Percentiles rank a stretch among this genome's conserved stretches.
These are phyloP conservation scores for Andricus quercusramuli DNA, from an alignment of 2,888 invertebrate species.

Conservation along the genomic window DNA sequence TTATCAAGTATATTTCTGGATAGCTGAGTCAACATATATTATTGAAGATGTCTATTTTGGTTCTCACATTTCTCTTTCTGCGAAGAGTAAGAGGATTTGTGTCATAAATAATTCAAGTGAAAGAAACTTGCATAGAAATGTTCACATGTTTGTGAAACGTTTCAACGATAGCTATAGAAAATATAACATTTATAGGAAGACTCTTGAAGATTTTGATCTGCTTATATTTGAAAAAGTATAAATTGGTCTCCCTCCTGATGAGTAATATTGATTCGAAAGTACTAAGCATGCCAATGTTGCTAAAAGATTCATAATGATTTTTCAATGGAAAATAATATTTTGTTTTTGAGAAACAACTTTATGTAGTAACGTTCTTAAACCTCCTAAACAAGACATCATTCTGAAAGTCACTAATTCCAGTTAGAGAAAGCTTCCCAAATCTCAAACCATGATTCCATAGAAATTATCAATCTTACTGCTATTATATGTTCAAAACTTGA, in stretches of 20 bases:
- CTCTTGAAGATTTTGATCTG: too few relatives aligned
- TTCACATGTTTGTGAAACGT: neutral
- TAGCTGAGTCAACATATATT: neutral
- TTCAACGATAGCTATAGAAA: neutral
- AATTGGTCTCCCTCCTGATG: too few relatives aligned
- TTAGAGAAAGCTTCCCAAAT: neutral
- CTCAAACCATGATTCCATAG: neutral
- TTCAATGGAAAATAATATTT: too few relatives aligned
- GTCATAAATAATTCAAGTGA: constrained; percentile 20
- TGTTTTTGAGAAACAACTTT: too few relatives aligned
- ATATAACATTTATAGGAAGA: neutral
- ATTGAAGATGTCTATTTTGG: neutral
- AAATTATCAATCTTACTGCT: neutral
- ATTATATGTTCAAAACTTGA: neutral
- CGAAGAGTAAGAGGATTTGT: neutral
- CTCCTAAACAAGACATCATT: too few relatives aligned
- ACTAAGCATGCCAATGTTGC: too few relatives aligned
- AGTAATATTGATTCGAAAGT: too few relatives aligned
- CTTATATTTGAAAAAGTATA: too few relatives aligned
- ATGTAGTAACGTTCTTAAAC: too few relatives aligned
- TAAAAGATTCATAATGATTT: too few relatives aligned
- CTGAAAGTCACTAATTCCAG: neutral
- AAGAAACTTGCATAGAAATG: neutral
- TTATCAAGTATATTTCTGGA: neutral
- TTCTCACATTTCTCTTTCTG: neutral